A percentile compares a stretch with the other conserved stretches of the same genome.
Conservation (phyloP, 2,888 invertebrate species). For the Oscheius onirici region DNA sequence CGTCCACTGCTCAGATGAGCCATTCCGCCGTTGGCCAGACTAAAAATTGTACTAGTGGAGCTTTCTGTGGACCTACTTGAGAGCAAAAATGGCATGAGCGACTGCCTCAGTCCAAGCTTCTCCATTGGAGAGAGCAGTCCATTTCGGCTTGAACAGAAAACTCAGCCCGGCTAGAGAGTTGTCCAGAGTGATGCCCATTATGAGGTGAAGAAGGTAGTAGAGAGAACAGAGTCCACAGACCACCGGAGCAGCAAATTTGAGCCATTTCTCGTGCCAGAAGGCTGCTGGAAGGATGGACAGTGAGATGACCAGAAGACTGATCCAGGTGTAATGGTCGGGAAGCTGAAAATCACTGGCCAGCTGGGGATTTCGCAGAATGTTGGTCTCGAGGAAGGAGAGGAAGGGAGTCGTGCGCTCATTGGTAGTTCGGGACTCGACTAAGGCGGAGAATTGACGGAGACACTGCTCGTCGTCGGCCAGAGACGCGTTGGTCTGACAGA, state of each 20-base stretch:
- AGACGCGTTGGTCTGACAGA: neutral
- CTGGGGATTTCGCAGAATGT: neutral
- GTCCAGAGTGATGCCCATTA: neutral
- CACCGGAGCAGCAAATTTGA: neutral
- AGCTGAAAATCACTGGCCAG: neutral
- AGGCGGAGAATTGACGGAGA: neutral
- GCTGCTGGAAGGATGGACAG: neutral
- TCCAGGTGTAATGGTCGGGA: neutral
- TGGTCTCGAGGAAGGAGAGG: neutral
- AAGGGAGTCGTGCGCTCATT: slow-evolving; percentile 10
- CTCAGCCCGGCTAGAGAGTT: neutral
- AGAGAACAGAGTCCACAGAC: neutral
- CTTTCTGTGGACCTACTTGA: neutral
- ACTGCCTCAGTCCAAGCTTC: slow-evolving; percentile 12
- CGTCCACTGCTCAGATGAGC: neutral
- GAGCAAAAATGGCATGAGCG: neutral
- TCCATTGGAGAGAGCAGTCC: neutral
- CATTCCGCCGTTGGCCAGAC: neutral
- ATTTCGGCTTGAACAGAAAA: neutral
- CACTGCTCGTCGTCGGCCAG: neutral
- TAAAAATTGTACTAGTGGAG: neutral
- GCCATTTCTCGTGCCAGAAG: neutral
- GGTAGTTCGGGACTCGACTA: neutral
- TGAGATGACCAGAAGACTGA: neutral
- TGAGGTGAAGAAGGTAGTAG: neutral